phyloP scores from a whole-genome alignment of 2,797 vertebrate species.

The Sitta carolinensis region DNA sequence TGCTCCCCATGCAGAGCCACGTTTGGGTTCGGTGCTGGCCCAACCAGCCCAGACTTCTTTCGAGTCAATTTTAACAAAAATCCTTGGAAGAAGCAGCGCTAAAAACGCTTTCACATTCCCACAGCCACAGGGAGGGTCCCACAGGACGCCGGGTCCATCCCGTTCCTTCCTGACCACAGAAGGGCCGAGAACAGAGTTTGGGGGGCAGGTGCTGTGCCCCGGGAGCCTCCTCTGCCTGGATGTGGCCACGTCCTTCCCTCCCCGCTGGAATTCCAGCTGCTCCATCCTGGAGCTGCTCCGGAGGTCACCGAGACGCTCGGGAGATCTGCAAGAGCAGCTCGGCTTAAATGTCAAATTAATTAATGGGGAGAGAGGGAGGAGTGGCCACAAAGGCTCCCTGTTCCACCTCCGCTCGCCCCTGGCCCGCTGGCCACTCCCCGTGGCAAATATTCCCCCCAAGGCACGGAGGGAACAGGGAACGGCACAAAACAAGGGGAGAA shows the following conservation, averaged over 20 bases:
- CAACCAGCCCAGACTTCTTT: background rate
- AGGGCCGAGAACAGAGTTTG: fast-evolving
- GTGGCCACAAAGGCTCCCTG: background rate
- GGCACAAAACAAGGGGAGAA: background rate
- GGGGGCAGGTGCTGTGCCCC: background rate
- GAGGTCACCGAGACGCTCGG: background rate
- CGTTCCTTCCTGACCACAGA: fast-evolving
- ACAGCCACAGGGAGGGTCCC: background rate
- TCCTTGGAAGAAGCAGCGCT: background rate
- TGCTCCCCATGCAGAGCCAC: background rate
- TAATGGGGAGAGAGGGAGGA: background rate
- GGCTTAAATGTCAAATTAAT: background rate
- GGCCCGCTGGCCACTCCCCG: fast-evolving
- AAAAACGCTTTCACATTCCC: background rate
- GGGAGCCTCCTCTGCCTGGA: background rate
- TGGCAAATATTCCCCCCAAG: fast-evolving
- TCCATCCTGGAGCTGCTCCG: background rate
- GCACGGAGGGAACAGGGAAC: background rate
- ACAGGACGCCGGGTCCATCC: fast-evolving
- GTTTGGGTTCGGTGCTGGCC: fast-evolving
- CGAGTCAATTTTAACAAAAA: background rate
- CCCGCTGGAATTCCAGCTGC: background rate
- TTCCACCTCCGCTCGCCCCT: background rate
- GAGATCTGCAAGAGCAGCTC: background rate
- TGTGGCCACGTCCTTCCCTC: background rate